Conservation (phyloP, 2,797 vertebrate species). For the Selene dorsalis region DNA sequence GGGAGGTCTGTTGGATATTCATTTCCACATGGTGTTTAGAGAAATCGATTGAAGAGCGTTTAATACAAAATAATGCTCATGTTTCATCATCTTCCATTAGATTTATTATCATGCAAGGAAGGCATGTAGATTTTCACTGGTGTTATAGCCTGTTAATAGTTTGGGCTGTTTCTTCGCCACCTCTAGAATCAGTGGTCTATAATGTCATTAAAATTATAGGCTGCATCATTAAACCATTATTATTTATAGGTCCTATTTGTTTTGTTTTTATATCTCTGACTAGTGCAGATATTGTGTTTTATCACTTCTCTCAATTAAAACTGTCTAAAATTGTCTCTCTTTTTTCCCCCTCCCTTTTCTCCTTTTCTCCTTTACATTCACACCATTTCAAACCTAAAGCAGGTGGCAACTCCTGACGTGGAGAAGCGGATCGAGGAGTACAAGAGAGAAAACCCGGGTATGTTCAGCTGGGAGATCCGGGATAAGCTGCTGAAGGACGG, state of each 20-base stretch:
- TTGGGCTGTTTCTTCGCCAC: background rate
- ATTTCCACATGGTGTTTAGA: background rate
- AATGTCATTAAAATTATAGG: background rate
- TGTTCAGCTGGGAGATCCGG: constrained; percentile 99
- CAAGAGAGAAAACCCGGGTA: constrained; percentile 96
- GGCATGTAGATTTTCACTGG: background rate
- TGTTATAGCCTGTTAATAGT: background rate
- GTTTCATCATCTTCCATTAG: background rate
- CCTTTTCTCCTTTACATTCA: background rate
- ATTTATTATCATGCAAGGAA: background rate
- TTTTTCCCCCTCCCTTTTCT: background rate
- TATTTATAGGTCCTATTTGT: background rate
- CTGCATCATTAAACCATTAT: background rate
- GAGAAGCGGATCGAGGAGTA: constrained; percentile 99
- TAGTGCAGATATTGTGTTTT: background rate
- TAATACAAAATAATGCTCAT: background rate
- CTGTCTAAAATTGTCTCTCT: constrained; percentile 1
- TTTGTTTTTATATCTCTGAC: background rate
- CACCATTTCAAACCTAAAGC: constrained; percentile 86
- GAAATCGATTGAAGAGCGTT: background rate
- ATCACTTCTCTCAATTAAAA: constrained; percentile 33
- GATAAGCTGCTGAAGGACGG: constrained; percentile 98
- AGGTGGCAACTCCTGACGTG: constrained; percentile 98
- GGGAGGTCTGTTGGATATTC: background rate
- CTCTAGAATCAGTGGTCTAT: background rate